Percentiles rank a stretch among this genome's conserved stretches.
Evolutionary conservation across 2,113 vertebrate species (phyloP).

Genomic region (Xenopus laevis): DNA sequence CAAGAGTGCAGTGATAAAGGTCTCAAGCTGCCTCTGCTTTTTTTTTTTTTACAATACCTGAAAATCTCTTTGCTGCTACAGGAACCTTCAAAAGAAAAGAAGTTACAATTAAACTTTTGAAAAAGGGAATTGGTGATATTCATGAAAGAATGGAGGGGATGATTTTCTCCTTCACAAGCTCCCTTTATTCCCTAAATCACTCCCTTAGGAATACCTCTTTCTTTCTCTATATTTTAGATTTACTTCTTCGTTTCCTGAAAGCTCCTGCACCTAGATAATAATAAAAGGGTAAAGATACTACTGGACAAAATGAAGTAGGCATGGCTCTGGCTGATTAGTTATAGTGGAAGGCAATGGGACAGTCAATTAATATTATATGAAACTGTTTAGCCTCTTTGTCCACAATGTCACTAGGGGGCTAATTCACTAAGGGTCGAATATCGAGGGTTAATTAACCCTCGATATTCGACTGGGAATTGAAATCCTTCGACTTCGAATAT

Average conservation of each 20-base stretch:
- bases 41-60: slow-evolving; percentile 37
- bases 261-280: background rate
- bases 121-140: slow-evolving; percentile 25
- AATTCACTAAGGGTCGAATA: too few species aligned
- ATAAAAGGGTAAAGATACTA: too few species aligned
- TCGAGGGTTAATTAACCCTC: too few species aligned
- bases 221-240: background rate
- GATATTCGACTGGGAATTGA: too few species aligned
- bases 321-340: too few species aligned
- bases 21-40: slow-evolving; percentile 27
- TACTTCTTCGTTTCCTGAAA: background rate
- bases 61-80: slow-evolving; percentile 26
- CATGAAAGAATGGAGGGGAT: slow-evolving; percentile 19
- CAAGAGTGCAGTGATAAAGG: slow-evolving; percentile 31
- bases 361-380: too few species aligned
- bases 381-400: too few species aligned
- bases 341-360: too few species aligned
- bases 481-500: too few species aligned
- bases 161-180: background rate
- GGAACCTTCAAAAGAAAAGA: slow-evolving; percentile 39
- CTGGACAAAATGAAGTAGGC: too few species aligned
- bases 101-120: slow-evolving; percentile 42
- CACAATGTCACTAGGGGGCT: too few species aligned
- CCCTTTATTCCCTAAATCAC: background rate
- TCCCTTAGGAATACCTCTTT: background rate